Conservation (phyloP, 2,888 invertebrate genomes). For the Pseudoips prasinana region DNA sequence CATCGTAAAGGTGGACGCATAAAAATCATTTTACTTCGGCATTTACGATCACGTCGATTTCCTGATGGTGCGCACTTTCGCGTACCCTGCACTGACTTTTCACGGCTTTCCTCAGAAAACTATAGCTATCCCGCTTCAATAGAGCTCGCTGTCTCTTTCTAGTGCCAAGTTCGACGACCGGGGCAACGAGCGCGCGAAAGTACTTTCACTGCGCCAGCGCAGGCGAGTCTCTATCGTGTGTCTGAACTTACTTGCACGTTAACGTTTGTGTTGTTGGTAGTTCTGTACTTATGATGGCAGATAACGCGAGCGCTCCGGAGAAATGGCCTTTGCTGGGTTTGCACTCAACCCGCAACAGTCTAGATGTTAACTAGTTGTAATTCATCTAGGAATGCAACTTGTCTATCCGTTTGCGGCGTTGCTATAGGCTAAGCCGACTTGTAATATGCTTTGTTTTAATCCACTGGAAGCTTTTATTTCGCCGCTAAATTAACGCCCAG, state of each 20-base stretch:
- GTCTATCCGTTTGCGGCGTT: conserved; percentile 36
- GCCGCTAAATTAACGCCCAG: too few relatives aligned
- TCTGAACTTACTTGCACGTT: conserved; percentile 56
- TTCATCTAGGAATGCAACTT: conserved; percentile 65
- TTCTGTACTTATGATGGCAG: conserved; percentile 45
- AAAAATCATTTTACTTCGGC: conserved; percentile 60
- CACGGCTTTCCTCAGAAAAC: conserved; percentile 68
- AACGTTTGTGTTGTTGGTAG: conserved; percentile 50
- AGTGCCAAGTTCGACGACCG: conserved; percentile 71
- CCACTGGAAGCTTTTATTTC: too few relatives aligned
- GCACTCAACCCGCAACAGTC: conserved; percentile 43
- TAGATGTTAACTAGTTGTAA: conserved; percentile 57
- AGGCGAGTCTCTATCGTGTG: conserved; percentile 61
- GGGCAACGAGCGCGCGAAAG: conserved; percentile 79
- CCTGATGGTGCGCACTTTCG: conserved; percentile 68
- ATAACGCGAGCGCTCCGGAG: conserved; percentile 48
- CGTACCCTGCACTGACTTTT: conserved; percentile 62
- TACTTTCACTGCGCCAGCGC: conserved; percentile 79
- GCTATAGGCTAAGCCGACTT: conserved; percentile 2
- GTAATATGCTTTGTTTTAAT: too few relatives aligned
- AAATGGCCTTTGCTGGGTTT: conserved; percentile 50
- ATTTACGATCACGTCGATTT: conserved; percentile 65
- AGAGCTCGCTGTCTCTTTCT: conserved; percentile 44
- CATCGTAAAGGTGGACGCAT: conserved; percentile 62
- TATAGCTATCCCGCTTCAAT: conserved; percentile 51